Evolutionary conservation across 2,797 vertebrate species (phyloP), one percentile per base, ranked within the genome.

Genomic region (Coluber constrictor): DNA sequence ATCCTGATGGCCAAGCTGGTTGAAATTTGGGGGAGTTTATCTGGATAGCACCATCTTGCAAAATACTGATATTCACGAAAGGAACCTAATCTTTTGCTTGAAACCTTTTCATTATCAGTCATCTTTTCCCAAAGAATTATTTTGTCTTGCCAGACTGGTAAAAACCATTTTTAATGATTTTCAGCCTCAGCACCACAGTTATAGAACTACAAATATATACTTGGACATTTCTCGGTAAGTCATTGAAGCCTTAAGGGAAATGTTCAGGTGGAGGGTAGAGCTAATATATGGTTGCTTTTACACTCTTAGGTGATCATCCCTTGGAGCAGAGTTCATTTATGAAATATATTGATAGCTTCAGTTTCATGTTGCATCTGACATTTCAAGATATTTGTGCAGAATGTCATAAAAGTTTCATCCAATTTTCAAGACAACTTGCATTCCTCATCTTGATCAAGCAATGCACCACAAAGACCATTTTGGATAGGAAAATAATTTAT

Each of bases 401-500:
- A 43, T 47, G 74, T 47, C 20, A 51, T 0, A 89, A 87, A 95
- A 51, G 25, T 91, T 92, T 74, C 90, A 79, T 93, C 83, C 89
- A 95, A 93, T 87, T 16, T 56, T 86, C 18, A 25, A 90, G 54
- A 16, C 70, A 93, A 93, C 29, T 90, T 4, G 1, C 89, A 94
- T 87, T 57, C 9, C 13, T 92, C 88, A 10, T 96, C 79, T 88
- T 83, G 1, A 0, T 90, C 56, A 63, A 95, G 93, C 63, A 94
- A 66, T 93, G 94, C 92, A 94, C 93, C 60, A 63, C 6, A 4
- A 55, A 11, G 86, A 92, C 92, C 16, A 92, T 94, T 94, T 94
- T 94, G 43, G 93, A 12, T 12, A 91, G 91, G 83, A 55, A 83
- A 70, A 94, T 91, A 96, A 94, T 16, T 7, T 86, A 95, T 92